Percentiles rank a stretch among this genome's conserved stretches.
Evolutionary conservation across 2,888 invertebrate species (phyloP).

Genomic region (Eristalis pertinax): DNA sequence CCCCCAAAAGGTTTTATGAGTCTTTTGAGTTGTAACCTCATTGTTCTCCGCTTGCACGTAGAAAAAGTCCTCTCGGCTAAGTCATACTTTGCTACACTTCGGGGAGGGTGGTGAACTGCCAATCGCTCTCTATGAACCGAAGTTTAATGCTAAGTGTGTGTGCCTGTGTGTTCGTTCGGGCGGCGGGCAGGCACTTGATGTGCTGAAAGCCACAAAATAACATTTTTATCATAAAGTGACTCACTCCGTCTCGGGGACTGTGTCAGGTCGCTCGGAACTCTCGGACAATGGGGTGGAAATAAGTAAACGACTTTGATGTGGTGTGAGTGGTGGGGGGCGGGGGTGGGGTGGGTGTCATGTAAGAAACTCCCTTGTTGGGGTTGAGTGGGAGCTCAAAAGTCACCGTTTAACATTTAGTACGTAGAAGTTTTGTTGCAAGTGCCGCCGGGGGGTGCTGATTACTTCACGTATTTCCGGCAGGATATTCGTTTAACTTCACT

Average conservation of each 20-base stretch:
- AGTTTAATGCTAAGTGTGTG: neutral
- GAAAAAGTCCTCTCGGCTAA: neutral
- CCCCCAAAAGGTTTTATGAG: neutral
- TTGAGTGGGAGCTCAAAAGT: neutral
- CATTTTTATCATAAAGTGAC: slow-evolving; percentile 1
- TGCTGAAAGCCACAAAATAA: slow-evolving; percentile 1
- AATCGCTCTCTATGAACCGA: neutral
- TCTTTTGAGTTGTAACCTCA: slow-evolving; percentile 1
- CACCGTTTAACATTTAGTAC: neutral
- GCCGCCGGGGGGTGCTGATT: neutral
- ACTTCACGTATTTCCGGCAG: neutral
- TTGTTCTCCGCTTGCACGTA: neutral
- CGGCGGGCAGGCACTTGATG: no score
- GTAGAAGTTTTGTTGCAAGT: neutral
- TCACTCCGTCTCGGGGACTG: neutral
- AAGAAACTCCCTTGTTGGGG: neutral
- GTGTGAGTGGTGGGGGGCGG: neutral
- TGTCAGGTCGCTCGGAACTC: neutral
- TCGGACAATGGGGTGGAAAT: neutral
- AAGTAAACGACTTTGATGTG: neutral
- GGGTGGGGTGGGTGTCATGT: neutral
- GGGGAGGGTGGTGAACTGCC: neutral
- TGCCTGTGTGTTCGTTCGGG: no score
- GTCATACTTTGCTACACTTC: neutral
- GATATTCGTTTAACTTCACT: neutral